A percentile compares a stretch with the other conserved stretches of the same genome.
These are phyloP conservation scores for Eledone cirrhosa DNA, from an alignment of 2,888 invertebrate genomes.

Conservation along the genomic window DNA sequence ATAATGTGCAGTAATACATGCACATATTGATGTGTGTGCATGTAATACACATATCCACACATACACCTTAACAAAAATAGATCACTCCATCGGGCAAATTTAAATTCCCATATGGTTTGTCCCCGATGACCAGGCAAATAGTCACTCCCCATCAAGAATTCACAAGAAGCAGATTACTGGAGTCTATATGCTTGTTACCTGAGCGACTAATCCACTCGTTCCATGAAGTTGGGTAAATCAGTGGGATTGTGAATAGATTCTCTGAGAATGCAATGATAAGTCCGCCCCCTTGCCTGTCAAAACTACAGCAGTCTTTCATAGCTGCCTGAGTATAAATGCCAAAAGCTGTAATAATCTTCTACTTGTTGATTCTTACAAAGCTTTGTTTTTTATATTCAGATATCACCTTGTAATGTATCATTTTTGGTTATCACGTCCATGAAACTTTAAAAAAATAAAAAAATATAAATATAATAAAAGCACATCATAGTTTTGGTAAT, in stretches of 20 bases:
- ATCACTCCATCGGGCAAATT: conserved; percentile 8
- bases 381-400: conserved; percentile 25
- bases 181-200: conserved; percentile 21
- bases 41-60: no score
- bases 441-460: background rate
- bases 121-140: conserved; percentile 21
- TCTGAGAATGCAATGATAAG: conserved; percentile 25
- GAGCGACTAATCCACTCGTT: conserved; percentile 20
- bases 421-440: conserved; percentile 24
- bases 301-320: conserved; percentile 24
- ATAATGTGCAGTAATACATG: no score
- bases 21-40: no score
- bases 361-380: conserved; percentile 24
- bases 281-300: conserved; percentile 24
- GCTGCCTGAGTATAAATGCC: conserved; percentile 25
- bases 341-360: background rate
- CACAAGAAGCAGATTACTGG: conserved; percentile 10
- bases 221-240: conserved; percentile 20
- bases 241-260: conserved; percentile 28
- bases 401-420: conserved; percentile 1
- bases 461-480: background rate
- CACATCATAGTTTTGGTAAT: conserved; percentile 21
- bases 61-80: background rate
- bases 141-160: conserved; percentile 26
- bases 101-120: conserved; percentile 15